Percentiles rank a stretch among this genome's conserved stretches.
phyloP scores from a whole-genome alignment of 2,888 invertebrate species.

The Caenorhabditis panamensis region DNA sequence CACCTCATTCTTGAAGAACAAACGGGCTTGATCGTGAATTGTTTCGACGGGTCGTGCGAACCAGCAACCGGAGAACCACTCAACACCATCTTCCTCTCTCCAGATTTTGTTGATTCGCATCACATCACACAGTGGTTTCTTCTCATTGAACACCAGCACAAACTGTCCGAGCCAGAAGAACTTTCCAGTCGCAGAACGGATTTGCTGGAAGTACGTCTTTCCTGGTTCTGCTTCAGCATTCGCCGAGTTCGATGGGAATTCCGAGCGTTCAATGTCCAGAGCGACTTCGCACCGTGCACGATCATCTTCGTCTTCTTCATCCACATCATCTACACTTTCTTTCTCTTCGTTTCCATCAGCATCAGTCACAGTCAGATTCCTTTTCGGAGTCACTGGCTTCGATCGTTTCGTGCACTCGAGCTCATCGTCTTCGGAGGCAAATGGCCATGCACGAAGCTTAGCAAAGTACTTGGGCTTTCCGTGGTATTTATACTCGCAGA shows the following conservation, averaged over 20 bases:
- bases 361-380: slow-evolving; percentile 23
- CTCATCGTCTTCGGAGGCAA: slow-evolving; percentile 82
- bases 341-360: slow-evolving; percentile 16
- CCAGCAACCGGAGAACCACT: slow-evolving; percentile 95
- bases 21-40: slow-evolving; percentile 84
- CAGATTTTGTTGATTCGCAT: slow-evolving; percentile 95
- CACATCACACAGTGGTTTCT: slow-evolving; percentile 92
- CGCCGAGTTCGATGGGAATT: background rate
- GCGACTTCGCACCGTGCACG: slow-evolving; percentile 30
- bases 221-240: slow-evolving; percentile 53
- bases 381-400: slow-evolving; percentile 51
- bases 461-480: slow-evolving; percentile 91
- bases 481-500: slow-evolving; percentile 96
- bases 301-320: slow-evolving; percentile 62
- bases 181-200: slow-evolving; percentile 56
- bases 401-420: slow-evolving; percentile 86
- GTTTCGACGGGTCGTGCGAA: slow-evolving; percentile 92
- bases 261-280: slow-evolving; percentile 53
- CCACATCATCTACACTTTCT: slow-evolving; percentile 8
- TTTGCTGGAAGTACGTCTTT: slow-evolving; percentile 64
- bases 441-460: slow-evolving; percentile 86
- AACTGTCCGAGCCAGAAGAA: slow-evolving; percentile 87
- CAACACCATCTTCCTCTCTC: slow-evolving; percentile 90
- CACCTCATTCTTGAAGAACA: slow-evolving; percentile 93
- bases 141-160: slow-evolving; percentile 91